phyloP scores from a whole-genome alignment of 2,888 invertebrate genomes.

The Pollenia angustigena region DNA sequence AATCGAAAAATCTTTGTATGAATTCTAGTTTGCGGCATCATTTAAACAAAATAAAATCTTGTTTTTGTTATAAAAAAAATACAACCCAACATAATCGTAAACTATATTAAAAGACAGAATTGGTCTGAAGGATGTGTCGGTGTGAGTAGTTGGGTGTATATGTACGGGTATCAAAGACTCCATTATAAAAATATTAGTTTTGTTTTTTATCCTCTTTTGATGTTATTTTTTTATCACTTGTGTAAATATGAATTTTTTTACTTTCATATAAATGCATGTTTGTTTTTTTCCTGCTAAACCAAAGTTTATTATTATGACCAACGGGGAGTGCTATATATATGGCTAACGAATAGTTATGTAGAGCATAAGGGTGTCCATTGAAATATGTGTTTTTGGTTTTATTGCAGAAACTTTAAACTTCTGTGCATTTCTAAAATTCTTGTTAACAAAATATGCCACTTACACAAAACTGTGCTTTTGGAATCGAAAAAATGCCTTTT shows the following conservation, averaged over 20 bases:
- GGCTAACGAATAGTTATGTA: background rate
- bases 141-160: background rate
- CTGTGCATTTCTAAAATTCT: no score
- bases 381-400: background rate
- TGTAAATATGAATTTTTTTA: conserved; percentile 55
- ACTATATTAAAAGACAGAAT: conserved; percentile 18
- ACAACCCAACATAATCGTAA: conserved; percentile 54
- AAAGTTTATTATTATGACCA: conserved; percentile 66
- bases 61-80: conserved; percentile 11
- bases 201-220: conserved; percentile 36
- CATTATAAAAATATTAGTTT: conserved; percentile 68
- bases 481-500: no score
- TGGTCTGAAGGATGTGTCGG: background rate
- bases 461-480: no score
- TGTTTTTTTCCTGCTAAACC: conserved; percentile 15
- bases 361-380: background rate
- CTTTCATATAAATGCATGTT: conserved; percentile 22
- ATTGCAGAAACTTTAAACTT: no score
- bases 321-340: conserved; percentile 50
- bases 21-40: conserved; percentile 13
- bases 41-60: conserved; percentile 37
- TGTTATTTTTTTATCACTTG: conserved; percentile 55
- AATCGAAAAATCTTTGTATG: conserved; percentile 40
- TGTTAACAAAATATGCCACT: no score
- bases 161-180: conserved; percentile 48